Base-by-base conservation (phyloP, 2,797 vertebrate genomes). In the Cirrhinus molitorella region DNA sequence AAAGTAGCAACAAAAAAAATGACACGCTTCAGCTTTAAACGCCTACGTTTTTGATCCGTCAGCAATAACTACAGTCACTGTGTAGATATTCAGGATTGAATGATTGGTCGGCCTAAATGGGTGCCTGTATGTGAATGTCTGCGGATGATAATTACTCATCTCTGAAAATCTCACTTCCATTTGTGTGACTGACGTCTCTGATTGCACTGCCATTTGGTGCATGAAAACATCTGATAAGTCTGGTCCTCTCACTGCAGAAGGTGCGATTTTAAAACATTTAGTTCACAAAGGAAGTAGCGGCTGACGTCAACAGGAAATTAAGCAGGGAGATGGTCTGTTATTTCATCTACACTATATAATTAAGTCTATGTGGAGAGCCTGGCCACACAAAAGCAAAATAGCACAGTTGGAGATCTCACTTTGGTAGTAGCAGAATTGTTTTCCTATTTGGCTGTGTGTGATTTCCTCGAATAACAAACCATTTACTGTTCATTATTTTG, bases 331-430 rank as follows among this genome's bases (percentile, higher is more conserved):
- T 91, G 86, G 17, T 71, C 89, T 92, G 92, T 93, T 91, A 85
- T 84, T 89, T 89, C 91, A 87, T 90, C 90, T 85, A 87, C 88
- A 83, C 91, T 89, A 88, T 92, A 89, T 91, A 93, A 95, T 95
- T 94, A 95, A 92, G 91, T 92, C 89, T 92, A 88, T 93, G 91
- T 89, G 80, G 75, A 89, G 85, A 90, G 91, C 90, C 90, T 92
- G 86, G 90, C 88, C 77, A 78, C 65, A 70, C 65, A 70, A 28
- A 74, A 65, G 45, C 14, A 13, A 63, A 81, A 51, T 28, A 10
- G 70, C 70, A 73, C 28, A 40, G 23, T 65, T 63, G 14, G 19
- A 21, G 34, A 59, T 73, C 75, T 79, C 13, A 67, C 51, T 83
- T 79, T 85, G 53, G n/a, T 43, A 23, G 11, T 31, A 83, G 75